phyloP scores from a whole-genome alignment of 1,140 invertebrate species.

The Bombus turneri region DNA sequence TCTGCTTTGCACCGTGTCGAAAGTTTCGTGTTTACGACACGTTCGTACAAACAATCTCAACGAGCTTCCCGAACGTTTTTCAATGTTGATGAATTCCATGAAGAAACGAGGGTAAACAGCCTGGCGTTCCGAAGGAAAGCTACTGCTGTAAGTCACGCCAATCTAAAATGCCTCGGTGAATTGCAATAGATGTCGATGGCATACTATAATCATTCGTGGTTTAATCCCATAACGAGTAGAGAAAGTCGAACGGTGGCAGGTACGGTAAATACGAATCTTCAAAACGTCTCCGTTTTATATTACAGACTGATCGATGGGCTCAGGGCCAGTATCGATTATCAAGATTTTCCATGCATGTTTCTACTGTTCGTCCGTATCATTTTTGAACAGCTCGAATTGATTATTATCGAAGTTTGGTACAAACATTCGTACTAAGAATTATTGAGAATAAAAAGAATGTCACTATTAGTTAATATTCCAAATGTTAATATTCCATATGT shows the following conservation, averaged over 20 bases:
- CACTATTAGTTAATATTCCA: background rate
- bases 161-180: conserved; percentile 26
- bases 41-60: background rate
- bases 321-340: conserved; percentile 54
- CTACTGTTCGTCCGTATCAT: background rate
- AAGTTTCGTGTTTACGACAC: background rate
- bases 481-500: too few relatives aligned
- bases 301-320: conserved; percentile 66
- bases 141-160: conserved; percentile 46
- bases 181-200: conserved; percentile 56
- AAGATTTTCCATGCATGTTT: conserved; percentile 35
- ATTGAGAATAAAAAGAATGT: background rate
- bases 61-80: background rate
- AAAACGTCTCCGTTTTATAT: conserved; percentile 73
- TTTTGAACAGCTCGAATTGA: background rate
- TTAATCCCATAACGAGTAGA: conserved; percentile 73
- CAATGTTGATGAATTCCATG: background rate
- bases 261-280: conserved; percentile 70
- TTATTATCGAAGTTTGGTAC: background rate
- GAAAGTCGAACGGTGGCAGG: conserved; percentile 77
- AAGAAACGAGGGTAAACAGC: conserved; percentile 19
- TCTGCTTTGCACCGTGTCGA: background rate
- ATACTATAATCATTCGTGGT: conserved; percentile 63
- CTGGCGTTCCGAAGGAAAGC: background rate
- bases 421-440: background rate